Percentiles rank a stretch among this genome's conserved stretches.
phyloP scores from a whole-genome alignment of 2,113 vertebrate genomes.

The Pygoscelis antarcticus region DNA sequence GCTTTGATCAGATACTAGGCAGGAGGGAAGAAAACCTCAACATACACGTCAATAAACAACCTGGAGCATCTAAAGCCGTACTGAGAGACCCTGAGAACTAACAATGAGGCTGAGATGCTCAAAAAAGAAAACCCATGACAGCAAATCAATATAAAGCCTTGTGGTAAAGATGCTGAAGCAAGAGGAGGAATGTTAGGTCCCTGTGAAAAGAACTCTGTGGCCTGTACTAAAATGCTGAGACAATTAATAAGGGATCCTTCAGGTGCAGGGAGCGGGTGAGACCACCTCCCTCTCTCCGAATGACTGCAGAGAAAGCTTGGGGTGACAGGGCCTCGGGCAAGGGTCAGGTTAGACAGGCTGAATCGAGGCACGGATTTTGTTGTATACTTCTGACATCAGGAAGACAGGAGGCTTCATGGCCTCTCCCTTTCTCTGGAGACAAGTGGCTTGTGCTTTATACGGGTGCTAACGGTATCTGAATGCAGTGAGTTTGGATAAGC shows the following conservation, averaged over 20 bases:
- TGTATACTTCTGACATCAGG: neutral
- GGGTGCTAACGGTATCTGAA: neutral
- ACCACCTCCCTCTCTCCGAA: neutral
- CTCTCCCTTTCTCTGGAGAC: neutral
- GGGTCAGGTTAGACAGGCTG: neutral
- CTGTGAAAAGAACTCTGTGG: neutral
- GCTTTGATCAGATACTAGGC: slow-evolving; percentile 50
- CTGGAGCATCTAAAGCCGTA: slow-evolving; percentile 31
- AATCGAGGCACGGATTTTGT: neutral
- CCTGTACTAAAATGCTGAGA: neutral
- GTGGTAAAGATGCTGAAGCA: slow-evolving; percentile 24
- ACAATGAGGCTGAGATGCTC: neutral
- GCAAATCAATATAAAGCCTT: slow-evolving; percentile 41
- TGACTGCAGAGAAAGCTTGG: neutral
- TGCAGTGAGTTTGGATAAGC: neutral
- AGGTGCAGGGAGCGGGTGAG: neutral
- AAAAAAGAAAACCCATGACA: slow-evolving; percentile 51
- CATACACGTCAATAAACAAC: slow-evolving; percentile 36
- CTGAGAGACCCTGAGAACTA: slow-evolving; percentile 3
- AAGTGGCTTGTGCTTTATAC: neutral
- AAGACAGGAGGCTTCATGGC: neutral
- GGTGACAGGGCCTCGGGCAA: neutral
- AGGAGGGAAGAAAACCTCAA: slow-evolving; percentile 38
- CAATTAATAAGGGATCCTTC: neutral
- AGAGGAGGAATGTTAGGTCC: neutral